Percentiles rank a stretch among this genome's conserved stretches.
Conservation (phyloP, 2,888 invertebrate genomes). For the Acanthosepion esculentum region DNA sequence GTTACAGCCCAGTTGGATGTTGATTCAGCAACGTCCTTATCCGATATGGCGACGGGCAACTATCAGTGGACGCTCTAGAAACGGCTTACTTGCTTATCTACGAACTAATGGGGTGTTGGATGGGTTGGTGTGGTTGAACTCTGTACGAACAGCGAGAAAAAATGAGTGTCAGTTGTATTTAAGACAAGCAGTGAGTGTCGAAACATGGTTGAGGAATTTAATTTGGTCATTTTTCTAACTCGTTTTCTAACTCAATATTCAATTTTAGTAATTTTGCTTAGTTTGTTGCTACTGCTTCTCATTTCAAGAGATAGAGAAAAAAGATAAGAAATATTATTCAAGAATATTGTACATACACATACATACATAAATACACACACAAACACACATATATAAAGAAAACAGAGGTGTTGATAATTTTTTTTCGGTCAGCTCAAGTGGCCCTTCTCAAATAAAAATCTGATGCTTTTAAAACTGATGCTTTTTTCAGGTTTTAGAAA, state of each 20-base stretch:
- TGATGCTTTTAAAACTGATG: too few species aligned
- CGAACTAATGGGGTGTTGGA: background rate
- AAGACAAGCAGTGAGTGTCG: background rate
- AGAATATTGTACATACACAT: too few species aligned
- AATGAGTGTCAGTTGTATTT: background rate
- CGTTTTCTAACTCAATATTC: background rate
- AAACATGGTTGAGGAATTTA: background rate
- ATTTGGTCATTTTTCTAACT: background rate
- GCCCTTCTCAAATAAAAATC: too few species aligned
- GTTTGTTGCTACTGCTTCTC: background rate
- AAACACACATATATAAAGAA: too few species aligned
- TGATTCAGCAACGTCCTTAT: conserved; percentile 18
- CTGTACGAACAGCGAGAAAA: background rate
- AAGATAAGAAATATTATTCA: too few species aligned
- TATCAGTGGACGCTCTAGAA: background rate
- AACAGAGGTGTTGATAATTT: too few species aligned
- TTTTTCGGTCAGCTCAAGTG: too few species aligned
- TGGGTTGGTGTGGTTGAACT: background rate
- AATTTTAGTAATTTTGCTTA: background rate
- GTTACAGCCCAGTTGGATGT: background rate
- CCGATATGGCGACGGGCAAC: background rate
- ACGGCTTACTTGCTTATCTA: background rate
- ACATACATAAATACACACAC: too few species aligned
- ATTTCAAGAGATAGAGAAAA: background rate
- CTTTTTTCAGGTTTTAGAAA: too few species aligned